phyloP scores from a whole-genome alignment of 2,888 invertebrate species.

The Cosmorhoe ocellata region DNA sequence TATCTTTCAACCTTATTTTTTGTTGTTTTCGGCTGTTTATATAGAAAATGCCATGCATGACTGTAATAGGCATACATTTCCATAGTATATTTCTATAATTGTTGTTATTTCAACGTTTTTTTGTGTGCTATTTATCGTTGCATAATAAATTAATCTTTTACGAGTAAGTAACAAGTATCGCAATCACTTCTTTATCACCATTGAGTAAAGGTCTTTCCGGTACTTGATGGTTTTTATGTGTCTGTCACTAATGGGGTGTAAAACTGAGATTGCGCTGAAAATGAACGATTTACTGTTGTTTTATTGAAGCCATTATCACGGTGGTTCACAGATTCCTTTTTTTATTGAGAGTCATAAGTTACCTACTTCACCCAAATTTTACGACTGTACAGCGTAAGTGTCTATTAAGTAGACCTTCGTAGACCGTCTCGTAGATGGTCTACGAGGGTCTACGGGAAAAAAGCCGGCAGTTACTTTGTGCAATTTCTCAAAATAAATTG shows the following conservation, averaged over 20 bases:
- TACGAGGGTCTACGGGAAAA: too few relatives aligned
- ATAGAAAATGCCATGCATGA: too few relatives aligned
- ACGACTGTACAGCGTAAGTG: neutral
- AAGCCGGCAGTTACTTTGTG: too few relatives aligned
- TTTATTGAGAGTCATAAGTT: slow-evolving; percentile 17
- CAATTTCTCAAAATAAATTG: too few relatives aligned
- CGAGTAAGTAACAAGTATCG: too few relatives aligned
- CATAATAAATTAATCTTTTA: too few relatives aligned
- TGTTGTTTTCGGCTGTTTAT: too few relatives aligned
- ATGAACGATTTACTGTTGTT: slow-evolving; percentile 25
- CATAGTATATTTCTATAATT: neutral
- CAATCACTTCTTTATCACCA: neutral
- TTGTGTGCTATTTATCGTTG: too few relatives aligned
- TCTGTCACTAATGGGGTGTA: slow-evolving; percentile 24
- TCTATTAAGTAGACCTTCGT: too few relatives aligned
- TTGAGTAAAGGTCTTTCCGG: neutral
- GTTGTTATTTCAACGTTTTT: too few relatives aligned
- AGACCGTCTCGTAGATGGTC: neutral
- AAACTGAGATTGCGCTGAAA: slow-evolving; percentile 23
- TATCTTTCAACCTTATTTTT: too few relatives aligned
- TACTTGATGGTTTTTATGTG: slow-evolving; percentile 15
- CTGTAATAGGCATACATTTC: too few relatives aligned
- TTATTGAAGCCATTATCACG: slow-evolving; percentile 22
- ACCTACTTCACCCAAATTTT: neutral
- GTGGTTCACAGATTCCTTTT: slow-evolving; percentile 18